Evolutionary conservation across 2,113 vertebrate genomes (phyloP).

Genomic region (Myanophis thanlyinensis): DNA sequence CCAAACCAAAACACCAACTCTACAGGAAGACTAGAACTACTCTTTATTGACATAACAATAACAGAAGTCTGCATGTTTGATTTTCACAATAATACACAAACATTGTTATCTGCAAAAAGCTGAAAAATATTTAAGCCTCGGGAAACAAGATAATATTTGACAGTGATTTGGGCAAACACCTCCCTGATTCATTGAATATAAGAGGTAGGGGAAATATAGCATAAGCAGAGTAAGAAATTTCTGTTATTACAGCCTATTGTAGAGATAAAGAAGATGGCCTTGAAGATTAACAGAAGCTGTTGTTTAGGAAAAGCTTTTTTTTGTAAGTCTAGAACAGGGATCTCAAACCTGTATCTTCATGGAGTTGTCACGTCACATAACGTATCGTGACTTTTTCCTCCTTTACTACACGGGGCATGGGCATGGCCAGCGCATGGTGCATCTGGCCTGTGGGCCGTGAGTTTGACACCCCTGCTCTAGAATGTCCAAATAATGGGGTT

Average conservation of each 20-base stretch:
- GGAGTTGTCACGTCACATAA: no score
- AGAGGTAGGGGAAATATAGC: background rate
- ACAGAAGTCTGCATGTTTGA: background rate
- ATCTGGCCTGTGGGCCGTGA: no score
- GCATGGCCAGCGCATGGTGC: no score
- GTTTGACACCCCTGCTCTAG: no score
- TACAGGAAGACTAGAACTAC: background rate
- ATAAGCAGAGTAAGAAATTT: background rate
- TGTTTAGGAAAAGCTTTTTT: background rate
- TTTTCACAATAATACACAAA: background rate
- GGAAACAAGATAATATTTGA: background rate
- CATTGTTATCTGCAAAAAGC: background rate
- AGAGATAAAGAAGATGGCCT: background rate
- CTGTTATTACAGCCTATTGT: background rate
- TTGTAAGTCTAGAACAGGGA: background rate
- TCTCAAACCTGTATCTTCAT: no score
- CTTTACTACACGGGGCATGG: no score
- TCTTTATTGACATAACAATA: background rate
- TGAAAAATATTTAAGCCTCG: background rate
- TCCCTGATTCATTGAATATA: background rate
- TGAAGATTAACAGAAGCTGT: background rate
- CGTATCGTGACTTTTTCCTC: no score
- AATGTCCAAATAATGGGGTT: no score
- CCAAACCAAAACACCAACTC: background rate
- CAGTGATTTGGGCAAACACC: background rate